These are phyloP conservation scores for Notarius lentiginosus DNA, from an alignment of 2,113 vertebrate genomes.

Conservation along the genomic window DNA sequence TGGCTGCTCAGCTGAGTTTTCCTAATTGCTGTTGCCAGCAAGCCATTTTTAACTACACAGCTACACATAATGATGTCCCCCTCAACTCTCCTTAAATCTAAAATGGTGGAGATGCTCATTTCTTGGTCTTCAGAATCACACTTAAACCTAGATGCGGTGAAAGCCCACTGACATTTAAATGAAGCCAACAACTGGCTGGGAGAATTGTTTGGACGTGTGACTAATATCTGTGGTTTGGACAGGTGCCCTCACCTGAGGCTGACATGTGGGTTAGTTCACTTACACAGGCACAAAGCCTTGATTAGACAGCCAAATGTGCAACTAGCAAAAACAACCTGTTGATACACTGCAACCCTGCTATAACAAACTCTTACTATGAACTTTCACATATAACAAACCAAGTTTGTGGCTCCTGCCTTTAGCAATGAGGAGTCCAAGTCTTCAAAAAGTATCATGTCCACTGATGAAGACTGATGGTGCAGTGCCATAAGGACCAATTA, in stretches of 20 bases:
- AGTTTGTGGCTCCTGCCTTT: too few relatives aligned
- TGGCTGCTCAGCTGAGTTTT: neutral
- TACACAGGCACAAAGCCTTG: slow-evolving; percentile 43
- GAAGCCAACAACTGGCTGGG: neutral
- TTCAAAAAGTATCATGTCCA: too few relatives aligned
- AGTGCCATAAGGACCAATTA: too few relatives aligned
- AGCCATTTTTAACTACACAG: neutral
- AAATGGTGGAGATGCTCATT: neutral
- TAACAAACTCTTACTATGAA: too few relatives aligned
- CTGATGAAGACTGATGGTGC: too few relatives aligned
- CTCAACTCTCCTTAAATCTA: neutral
- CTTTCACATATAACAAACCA: too few relatives aligned
- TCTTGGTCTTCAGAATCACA: neutral
- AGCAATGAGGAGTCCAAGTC: too few relatives aligned
- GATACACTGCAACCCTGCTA: neutral
- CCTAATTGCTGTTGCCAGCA: too few relatives aligned
- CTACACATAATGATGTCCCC: neutral
- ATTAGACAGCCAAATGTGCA: neutral
- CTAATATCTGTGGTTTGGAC: slow-evolving; percentile 34
- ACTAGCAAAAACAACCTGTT: slow-evolving; percentile 14
- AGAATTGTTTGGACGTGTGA: neutral
- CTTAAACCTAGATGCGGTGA: neutral
- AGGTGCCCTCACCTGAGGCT: slow-evolving; percentile 5
- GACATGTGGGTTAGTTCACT: slow-evolving; percentile 32
- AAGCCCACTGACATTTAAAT: slow-evolving; percentile 1